phyloP scores from a whole-genome alignment of 2,888 invertebrate species.

The Pyrocoelia pectoralis region DNA sequence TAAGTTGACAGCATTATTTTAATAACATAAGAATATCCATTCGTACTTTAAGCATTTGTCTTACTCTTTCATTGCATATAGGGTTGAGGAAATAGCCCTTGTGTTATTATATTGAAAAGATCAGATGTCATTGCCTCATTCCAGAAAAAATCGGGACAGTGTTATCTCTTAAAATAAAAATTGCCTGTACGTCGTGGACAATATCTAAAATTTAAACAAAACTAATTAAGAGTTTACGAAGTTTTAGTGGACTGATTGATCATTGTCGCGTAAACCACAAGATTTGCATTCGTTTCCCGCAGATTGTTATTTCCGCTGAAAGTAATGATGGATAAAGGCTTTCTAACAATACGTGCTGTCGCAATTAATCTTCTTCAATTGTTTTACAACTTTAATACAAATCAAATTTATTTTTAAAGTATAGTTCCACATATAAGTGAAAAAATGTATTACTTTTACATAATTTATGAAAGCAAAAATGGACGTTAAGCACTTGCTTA shows the following conservation, averaged over 20 bases:
- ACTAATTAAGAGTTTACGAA: conserved; percentile 18
- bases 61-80: no score
- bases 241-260: conserved; percentile 21
- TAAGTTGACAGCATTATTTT: no score
- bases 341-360: conserved; percentile 14
- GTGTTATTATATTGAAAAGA: no score
- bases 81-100: no score
- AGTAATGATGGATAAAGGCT: conserved; percentile 17
- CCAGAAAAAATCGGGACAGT: no score
- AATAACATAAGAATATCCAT: no score
- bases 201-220: conserved; percentile 9
- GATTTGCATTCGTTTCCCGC: conserved; percentile 24
- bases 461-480: no score
- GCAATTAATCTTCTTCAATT: conserved; percentile 23
- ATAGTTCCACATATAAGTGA: neutral
- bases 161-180: no score
- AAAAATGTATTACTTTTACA: no score
- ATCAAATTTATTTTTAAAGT: neutral
- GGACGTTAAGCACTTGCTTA: no score
- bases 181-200: neutral
- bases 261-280: conserved; percentile 18
- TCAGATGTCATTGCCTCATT: no score
- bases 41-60: no score
- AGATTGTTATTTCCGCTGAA: conserved; percentile 3
- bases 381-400: neutral